Percentiles rank a stretch among this genome's conserved stretches.
phyloP scores from a whole-genome alignment of 2,113 vertebrate genomes.

The Forbesichthys papilliferus region DNA sequence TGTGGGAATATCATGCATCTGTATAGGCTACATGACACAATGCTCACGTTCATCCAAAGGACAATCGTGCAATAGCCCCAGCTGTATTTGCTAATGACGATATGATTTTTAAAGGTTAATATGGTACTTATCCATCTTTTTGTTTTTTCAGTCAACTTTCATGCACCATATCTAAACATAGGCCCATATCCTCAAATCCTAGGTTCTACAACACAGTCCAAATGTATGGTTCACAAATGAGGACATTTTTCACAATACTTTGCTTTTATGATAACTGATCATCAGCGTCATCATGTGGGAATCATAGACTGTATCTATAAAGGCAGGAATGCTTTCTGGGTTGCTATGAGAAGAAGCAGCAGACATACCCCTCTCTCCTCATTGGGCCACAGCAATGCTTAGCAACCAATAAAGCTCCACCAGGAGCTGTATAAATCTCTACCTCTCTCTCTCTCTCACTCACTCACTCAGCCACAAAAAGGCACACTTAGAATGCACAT shows the following conservation, averaged over 20 bases:
- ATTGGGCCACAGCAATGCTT: constrained; percentile 45
- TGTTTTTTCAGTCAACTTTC: too few species aligned
- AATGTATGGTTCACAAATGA: neutral
- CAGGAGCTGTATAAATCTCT: constrained; percentile 22
- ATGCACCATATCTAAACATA: too few species aligned
- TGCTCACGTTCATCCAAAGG: neutral
- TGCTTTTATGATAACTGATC: constrained; percentile 31
- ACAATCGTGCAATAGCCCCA: too few species aligned
- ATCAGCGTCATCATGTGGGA: constrained; percentile 25
- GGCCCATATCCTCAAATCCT: neutral
- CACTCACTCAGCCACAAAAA: neutral
- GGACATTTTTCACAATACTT: neutral
- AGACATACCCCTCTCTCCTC: constrained; percentile 42
- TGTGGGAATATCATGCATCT: neutral
- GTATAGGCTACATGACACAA: constrained; percentile 1
- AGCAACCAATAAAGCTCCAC: constrained; percentile 56
- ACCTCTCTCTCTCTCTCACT: neutral
- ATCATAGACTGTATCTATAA: neutral
- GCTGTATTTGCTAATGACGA: too few species aligned
- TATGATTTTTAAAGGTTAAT: too few species aligned
- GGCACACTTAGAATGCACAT: neutral
- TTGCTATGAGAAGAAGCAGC: constrained; percentile 65
- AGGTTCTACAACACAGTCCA: neutral
- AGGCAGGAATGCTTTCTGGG: constrained; percentile 42
- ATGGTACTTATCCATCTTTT: too few species aligned